Percentiles rank a stretch among this genome's conserved stretches.
phyloP scores from a whole-genome alignment of 1,140 invertebrate genomes.

The Pachyrhynchus sulphureomaculatus region DNA sequence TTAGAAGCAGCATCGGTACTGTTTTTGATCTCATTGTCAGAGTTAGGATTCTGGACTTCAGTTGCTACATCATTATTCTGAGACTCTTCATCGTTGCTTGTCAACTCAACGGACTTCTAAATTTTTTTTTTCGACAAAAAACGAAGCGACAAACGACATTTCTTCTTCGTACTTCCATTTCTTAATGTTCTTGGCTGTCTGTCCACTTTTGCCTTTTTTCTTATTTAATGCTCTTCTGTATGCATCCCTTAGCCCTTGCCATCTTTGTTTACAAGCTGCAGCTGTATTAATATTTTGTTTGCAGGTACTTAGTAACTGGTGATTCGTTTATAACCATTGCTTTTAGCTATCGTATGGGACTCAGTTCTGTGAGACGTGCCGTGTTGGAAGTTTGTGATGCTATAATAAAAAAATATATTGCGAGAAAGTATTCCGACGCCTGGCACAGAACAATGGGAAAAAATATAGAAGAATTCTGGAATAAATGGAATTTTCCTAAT shows the following conservation, averaged over 20 bases:
- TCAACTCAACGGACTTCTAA: background rate
- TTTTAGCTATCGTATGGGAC: conserved; percentile 19
- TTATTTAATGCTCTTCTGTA: conserved; percentile 21
- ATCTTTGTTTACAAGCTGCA: conserved; percentile 19
- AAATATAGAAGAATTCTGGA: conserved; percentile 25
- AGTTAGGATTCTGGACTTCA: background rate
- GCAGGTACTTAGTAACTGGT: conserved; percentile 19
- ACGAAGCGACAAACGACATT: conserved; percentile 17
- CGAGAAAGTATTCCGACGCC: conserved; percentile 5
- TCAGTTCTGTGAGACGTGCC: conserved; percentile 10
- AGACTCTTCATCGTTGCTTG: conserved; percentile 1
- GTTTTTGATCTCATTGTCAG: conserved; percentile 1
- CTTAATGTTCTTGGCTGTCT: conserved; percentile 14
- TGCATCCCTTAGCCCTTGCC: conserved; percentile 18
- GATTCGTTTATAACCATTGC: conserved; percentile 17
- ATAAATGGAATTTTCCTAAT: conserved; percentile 30
- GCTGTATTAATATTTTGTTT: conserved; percentile 18
- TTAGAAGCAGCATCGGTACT: background rate
- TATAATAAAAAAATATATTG: conserved; percentile 22
- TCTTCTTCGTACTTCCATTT: conserved; percentile 28
- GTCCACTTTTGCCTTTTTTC: conserved; percentile 22
- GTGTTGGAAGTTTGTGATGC: conserved; percentile 18
- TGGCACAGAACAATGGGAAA: conserved; percentile 18
- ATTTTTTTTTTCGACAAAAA: conserved; percentile 6
- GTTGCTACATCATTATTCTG: background rate